phyloP scores from a whole-genome alignment of 2,113 vertebrate species.

The Oplegnathus fasciatus region DNA sequence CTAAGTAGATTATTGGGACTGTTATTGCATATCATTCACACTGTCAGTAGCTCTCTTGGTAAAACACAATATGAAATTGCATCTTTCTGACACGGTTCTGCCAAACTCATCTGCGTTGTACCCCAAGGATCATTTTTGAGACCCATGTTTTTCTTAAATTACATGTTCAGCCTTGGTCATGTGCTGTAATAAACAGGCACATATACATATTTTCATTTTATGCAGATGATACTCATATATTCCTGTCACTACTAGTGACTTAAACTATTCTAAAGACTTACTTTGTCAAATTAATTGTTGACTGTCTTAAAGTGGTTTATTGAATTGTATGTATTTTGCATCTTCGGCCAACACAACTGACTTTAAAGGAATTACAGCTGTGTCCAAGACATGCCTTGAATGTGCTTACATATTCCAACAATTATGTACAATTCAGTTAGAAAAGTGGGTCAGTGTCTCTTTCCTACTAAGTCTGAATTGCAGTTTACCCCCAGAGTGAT shows the following conservation, averaged over 20 bases:
- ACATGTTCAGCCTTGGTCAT: not conserved
- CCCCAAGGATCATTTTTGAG: not conserved
- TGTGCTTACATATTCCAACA: not conserved
- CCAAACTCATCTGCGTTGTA: not conserved
- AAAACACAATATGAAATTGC: not conserved
- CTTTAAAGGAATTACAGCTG: not conserved
- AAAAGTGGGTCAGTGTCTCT: conserved; percentile 51
- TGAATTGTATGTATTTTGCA: not conserved
- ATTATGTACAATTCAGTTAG: conserved; percentile 6
- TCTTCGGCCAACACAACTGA: not conserved
- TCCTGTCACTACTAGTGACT: not conserved
- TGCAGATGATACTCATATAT: not conserved
- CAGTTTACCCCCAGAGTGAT: conserved; percentile 63
- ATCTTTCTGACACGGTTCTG: not conserved
- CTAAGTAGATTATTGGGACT: no score
- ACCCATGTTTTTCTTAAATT: not conserved
- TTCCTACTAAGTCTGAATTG: conserved; percentile 31
- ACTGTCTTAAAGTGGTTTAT: not conserved
- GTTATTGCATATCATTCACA: not conserved
- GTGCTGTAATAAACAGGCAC: not conserved
- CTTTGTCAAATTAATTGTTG: not conserved
- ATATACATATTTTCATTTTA: not conserved
- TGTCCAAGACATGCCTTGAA: not conserved
- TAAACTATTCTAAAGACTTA: not conserved
- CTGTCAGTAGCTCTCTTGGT: not conserved